phyloP scores from a whole-genome alignment of 2,888 invertebrate species.

The Protophormia terraenovae region DNA sequence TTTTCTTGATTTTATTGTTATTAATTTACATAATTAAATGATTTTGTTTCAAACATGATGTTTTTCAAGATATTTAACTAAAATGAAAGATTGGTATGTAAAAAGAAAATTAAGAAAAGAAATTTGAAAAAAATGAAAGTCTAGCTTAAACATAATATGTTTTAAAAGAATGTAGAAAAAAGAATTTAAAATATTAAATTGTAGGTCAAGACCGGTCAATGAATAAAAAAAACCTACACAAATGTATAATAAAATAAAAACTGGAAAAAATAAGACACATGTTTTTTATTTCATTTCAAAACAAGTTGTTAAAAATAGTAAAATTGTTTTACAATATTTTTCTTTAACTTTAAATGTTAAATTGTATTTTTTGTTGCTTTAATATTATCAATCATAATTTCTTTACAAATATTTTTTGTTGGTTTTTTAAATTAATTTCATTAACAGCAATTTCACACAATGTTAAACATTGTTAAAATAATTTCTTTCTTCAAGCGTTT shows the following conservation, averaged over 20 bases:
- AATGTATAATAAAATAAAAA: neutral
- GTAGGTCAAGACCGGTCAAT: constrained; percentile 11
- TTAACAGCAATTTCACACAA: constrained; percentile 1
- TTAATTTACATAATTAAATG: neutral
- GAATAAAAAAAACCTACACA: neutral
- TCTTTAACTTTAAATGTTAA: neutral
- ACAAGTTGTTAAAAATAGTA: too few relatives aligned
- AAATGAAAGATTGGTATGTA: neutral
- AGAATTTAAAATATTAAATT: neutral
- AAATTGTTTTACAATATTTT: neutral
- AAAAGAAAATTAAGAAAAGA: constrained; percentile 25
- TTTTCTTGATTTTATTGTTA: neutral
- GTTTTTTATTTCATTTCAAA: too few relatives aligned
- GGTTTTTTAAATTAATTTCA: neutral
- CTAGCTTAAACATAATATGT: neutral
- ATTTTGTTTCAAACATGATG: neutral
- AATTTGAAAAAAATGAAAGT: constrained; percentile 29
- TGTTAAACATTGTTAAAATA: neutral
- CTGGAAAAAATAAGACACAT: too few relatives aligned
- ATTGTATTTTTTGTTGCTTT: neutral
- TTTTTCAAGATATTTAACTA: neutral
- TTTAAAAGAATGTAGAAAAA: neutral
- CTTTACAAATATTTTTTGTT: neutral
- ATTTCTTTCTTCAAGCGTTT: neutral
- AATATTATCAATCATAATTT: neutral